These are phyloP conservation scores for Ceratosolen solmsi DNA, from an alignment of 1,140 invertebrate genomes.

Conservation along the genomic window DNA sequence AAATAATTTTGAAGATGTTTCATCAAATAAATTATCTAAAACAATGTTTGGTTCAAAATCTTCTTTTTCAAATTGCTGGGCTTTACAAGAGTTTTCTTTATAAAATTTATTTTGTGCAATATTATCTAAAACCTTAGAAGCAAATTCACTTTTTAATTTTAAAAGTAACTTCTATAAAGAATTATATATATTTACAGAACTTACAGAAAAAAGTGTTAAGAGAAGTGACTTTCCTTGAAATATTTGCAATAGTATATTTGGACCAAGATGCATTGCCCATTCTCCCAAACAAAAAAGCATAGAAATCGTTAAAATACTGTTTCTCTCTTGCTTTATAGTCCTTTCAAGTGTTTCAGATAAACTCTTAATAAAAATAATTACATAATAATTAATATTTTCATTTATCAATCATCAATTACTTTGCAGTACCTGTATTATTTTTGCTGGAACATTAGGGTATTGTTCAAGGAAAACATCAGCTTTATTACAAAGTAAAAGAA, in stretches of 20 bases:
- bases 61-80: slow-evolving; percentile 69
- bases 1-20: slow-evolving; percentile 72
- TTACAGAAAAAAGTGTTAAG: slow-evolving; percentile 78
- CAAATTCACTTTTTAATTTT: slow-evolving; percentile 18
- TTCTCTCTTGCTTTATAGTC: slow-evolving; percentile 72
- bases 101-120: slow-evolving; percentile 67
- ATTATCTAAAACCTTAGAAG: slow-evolving; percentile 66
- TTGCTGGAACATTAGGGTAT: slow-evolving; percentile 85
- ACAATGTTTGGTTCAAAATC: slow-evolving; percentile 83
- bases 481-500: slow-evolving; percentile 88
- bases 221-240: slow-evolving; percentile 76
- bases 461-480: slow-evolving; percentile 81
- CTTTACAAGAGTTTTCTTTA: slow-evolving; percentile 61
- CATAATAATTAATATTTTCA: slow-evolving; percentile 10
- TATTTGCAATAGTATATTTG: slow-evolving; percentile 68
- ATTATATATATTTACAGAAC: slow-evolving; percentile 48
- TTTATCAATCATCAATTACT: too few relatives aligned
- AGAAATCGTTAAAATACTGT: slow-evolving; percentile 81
- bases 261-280: slow-evolving; percentile 89
- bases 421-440: slow-evolving; percentile 79
- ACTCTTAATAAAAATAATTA: slow-evolving; percentile 67
- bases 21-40: slow-evolving; percentile 78
- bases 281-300: slow-evolving; percentile 93
- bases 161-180: too few relatives aligned
- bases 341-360: slow-evolving; percentile 76